phyloP scores from a whole-genome alignment of 1,140 invertebrate species.

The Mesaphorura yosii region DNA sequence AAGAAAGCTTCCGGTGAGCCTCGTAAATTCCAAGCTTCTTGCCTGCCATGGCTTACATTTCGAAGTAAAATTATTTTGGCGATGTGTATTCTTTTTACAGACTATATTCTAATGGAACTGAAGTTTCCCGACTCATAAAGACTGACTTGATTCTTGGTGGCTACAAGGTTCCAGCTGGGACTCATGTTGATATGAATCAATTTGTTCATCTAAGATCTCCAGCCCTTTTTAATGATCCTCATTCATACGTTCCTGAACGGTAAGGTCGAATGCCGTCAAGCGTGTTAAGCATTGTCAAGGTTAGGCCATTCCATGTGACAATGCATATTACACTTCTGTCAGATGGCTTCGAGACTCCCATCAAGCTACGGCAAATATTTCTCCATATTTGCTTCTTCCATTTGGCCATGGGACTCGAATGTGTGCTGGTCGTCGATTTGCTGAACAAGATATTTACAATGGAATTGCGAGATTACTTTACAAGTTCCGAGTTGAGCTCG shows the following conservation, averaged over 20 bases:
- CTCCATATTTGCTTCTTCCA: conserved; percentile 43
- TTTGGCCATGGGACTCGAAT: conserved; percentile 45
- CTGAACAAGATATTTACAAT: conserved; percentile 41
- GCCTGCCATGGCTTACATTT: no score
- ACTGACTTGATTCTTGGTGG: conserved; percentile 41
- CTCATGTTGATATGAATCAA: conserved; percentile 43
- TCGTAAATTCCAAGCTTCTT: not conserved
- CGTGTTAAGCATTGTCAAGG: conserved; percentile 31
- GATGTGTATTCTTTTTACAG: conserved; percentile 11
- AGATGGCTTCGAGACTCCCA: conserved; percentile 32
- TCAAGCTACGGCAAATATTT: conserved; percentile 17
- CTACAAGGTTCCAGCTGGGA: conserved; percentile 46
- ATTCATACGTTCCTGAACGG: conserved; percentile 40
- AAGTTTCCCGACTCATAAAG: conserved; percentile 41
- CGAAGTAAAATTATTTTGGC: not conserved
- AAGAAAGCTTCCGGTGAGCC: conserved; percentile 45
- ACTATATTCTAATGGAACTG: conserved; percentile 44
- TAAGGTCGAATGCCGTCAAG: conserved; percentile 28
- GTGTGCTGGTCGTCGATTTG: conserved; percentile 40
- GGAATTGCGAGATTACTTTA: conserved; percentile 39
- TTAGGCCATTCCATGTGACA: no score
- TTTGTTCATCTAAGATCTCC: conserved; percentile 38
- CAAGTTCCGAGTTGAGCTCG: conserved; percentile 35
- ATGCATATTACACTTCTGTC: no score
- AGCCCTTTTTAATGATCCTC: conserved; percentile 39